Percentiles rank a stretch among this genome's conserved stretches.
phyloP scores from a whole-genome alignment of 2,797 vertebrate genomes.

The Hypotaenidia okinawae region DNA sequence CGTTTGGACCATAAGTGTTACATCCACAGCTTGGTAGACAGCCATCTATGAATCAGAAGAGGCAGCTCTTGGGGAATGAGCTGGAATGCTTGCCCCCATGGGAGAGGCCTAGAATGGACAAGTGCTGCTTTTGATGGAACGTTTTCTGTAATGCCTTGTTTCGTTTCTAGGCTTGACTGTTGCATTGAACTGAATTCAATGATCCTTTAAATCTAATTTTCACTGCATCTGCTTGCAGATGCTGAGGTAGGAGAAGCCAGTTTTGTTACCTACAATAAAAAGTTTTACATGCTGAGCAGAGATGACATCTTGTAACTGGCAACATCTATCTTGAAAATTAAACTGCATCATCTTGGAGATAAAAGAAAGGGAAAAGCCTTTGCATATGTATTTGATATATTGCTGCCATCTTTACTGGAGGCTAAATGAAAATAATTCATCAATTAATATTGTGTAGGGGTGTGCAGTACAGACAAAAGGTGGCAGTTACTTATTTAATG shows the following conservation, averaged over 20 bases:
- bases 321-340: slow-evolving; percentile 9
- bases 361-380: neutral
- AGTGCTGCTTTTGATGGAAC: neutral
- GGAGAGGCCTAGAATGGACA: neutral
- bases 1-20: neutral
- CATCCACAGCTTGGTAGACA: neutral
- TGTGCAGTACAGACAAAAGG: neutral
- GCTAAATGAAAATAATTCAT: slow-evolving; percentile 8
- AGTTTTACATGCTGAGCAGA: neutral
- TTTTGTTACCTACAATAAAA: neutral
- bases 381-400: neutral
- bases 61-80: neutral
- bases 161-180: neutral
- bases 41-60: neutral
- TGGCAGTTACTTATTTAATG: neutral
- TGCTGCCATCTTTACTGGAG: neutral
- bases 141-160: neutral
- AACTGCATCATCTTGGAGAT: neutral
- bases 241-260: neutral
- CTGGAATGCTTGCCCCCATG: neutral
- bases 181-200: slow-evolving; percentile 9
- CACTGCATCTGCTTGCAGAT: neutral
- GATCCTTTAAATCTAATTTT: slow-evolving; percentile 28
- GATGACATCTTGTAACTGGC: neutral
- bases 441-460: neutral